A percentile compares a stretch with the other conserved stretches of the same genome.
These are phyloP conservation scores for Nephrotoma flavescens DNA, from an alignment of 2,888 invertebrate species.

Conservation along the genomic window DNA sequence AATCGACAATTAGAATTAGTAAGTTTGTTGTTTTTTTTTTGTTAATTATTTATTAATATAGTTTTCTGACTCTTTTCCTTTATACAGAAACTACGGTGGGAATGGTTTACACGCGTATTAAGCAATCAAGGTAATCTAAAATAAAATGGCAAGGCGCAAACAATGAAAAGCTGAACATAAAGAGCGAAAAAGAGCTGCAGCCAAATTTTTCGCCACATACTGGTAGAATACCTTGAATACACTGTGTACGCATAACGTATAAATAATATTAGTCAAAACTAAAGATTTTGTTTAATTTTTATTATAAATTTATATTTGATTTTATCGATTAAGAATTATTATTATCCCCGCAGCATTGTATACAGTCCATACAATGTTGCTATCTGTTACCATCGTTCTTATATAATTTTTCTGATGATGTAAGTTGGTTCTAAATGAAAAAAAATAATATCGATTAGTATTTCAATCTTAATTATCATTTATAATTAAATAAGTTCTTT, in stretches of 20 bases:
- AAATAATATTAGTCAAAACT: background rate
- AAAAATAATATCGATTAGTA: constrained; percentile 3
- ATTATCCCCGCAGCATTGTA: constrained; percentile 46
- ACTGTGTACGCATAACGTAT: background rate
- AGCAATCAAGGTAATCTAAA: background rate
- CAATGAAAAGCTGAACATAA: background rate
- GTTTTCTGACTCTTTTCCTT: background rate
- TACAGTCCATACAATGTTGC: constrained; percentile 56
- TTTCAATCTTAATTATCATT: background rate
- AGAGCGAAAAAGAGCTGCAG: background rate
- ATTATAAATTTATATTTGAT: background rate
- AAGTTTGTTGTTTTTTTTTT: background rate
- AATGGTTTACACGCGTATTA: background rate
- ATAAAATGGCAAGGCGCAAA: background rate
- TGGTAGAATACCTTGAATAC: background rate
- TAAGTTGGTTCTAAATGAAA: constrained; percentile 24
- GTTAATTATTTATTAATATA: background rate
- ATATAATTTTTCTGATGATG: constrained; percentile 26
- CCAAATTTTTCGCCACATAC: background rate
- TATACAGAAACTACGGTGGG: background rate
- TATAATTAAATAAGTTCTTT: background rate
- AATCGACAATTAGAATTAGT: background rate
- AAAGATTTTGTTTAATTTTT: background rate
- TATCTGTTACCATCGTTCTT: constrained; percentile 44
- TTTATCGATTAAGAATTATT: constrained; percentile 27